Conservation (phyloP, 2,888 invertebrate genomes). For the Eristalinus aeneus region DNA sequence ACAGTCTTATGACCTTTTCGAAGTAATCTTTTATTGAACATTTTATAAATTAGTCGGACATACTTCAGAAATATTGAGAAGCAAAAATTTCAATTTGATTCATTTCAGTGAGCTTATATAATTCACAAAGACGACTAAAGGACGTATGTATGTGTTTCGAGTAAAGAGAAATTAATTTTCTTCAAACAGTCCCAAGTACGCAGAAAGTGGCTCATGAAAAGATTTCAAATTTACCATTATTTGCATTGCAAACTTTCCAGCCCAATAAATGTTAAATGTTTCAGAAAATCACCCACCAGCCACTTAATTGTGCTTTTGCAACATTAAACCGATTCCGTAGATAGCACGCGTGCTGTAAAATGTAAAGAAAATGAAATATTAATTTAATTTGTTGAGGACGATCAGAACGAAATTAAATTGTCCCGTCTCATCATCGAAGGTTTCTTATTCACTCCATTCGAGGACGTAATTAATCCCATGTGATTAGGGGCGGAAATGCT, state of each 20-base stretch:
- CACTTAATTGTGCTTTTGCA: background rate
- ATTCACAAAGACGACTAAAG: too few relatives aligned
- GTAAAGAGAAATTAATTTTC: too few relatives aligned
- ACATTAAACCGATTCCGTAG: background rate
- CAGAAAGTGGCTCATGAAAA: background rate
- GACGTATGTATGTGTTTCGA: too few relatives aligned
- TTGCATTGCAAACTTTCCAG: background rate
- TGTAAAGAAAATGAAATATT: background rate
- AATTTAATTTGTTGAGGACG: background rate
- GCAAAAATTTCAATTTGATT: too few relatives aligned
- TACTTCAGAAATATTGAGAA: too few relatives aligned
- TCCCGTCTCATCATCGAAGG: background rate
- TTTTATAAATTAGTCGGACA: too few relatives aligned
- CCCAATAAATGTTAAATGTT: conserved; percentile 1
- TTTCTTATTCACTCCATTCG: background rate
- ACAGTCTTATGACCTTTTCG: too few relatives aligned
- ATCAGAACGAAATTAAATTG: background rate
- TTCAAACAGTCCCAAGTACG: background rate
- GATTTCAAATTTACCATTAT: background rate
- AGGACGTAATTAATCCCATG: background rate
- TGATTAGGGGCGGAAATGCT: background rate
- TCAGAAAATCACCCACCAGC: background rate
- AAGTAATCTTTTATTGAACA: too few relatives aligned
- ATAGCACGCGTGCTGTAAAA: too few relatives aligned
- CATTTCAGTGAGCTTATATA: too few relatives aligned